These are phyloP conservation scores for Cyrtorhinus lividipennis DNA, from an alignment of 1,140 invertebrate genomes.

Conservation along the genomic window DNA sequence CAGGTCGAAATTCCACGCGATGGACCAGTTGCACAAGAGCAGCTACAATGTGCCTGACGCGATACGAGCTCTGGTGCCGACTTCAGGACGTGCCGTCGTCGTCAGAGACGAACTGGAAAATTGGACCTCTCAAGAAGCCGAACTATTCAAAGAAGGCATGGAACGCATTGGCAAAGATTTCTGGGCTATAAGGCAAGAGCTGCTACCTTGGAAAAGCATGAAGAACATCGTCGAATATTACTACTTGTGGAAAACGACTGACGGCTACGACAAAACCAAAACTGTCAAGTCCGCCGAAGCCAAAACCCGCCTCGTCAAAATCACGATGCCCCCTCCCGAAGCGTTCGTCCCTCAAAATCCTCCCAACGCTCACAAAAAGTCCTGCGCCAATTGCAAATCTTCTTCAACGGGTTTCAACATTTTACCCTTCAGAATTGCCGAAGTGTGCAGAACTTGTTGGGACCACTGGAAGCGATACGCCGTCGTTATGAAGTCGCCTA, in stretches of 20 bases:
- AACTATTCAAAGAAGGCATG: background rate
- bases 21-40: background rate
- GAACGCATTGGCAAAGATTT: background rate
- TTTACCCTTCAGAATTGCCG: background rate
- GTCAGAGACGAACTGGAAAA: background rate
- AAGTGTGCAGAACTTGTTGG: background rate
- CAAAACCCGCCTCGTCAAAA: background rate
- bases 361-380: background rate
- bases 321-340: background rate
- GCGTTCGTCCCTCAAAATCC: background rate
- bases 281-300: background rate
- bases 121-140: background rate
- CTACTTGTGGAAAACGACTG: constrained; percentile 7
- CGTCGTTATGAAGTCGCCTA: no score
- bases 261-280: background rate
- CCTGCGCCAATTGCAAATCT: background rate
- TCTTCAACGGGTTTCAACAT: background rate
- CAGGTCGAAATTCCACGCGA: background rate
- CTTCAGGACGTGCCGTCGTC: background rate
- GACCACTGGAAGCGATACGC: background rate
- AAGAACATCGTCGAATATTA: constrained; percentile 1
- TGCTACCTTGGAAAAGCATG: background rate
- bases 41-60: background rate
- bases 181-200: background rate
- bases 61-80: background rate